Evolutionary conservation across 2,797 vertebrate species (phyloP), one percentile per base, ranked within the genome.

Genomic region (Iguana delicatissima): DNA sequence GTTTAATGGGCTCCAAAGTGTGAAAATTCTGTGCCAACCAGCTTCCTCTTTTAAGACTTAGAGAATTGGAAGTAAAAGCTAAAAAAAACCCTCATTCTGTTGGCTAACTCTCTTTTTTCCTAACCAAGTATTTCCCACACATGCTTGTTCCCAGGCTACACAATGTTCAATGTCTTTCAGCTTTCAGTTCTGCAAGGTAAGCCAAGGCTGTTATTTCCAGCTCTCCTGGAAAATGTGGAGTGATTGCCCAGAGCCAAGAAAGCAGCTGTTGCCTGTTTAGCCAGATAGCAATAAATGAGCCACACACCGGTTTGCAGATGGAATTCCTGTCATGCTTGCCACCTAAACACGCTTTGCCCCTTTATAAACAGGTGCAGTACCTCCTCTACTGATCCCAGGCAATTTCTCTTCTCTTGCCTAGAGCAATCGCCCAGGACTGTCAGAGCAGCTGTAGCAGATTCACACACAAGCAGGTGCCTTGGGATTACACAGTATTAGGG

Each of bases 241-340:
- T 35, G 59, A 91, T 84, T 80, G 90, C 81, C 35, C 57, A 80
- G 50, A 69, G 90, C 85, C 74, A 57, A 73, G 10, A 84, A 88
- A 91, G 64, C 90, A 91, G 73, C 81, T 84, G 90, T 55, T 84
- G 82, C 81, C 74, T 84, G 52, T 69, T 59, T 84, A 84, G 32
- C 73, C 35, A 59, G 62, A 88, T 24, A 84, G 73, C 50, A 84
- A 46, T 46, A 79, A 88, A 80, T 83, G 62, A 80, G 73, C 35
- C 59, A 72, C 86, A 80, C 79, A 84, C 69, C 69, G 72, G 55
- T 84, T 86, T n/a, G 35, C 81, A 88, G 86, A 84, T 29, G 46
- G 62, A 74, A 26, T 77, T 38, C 16, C 87, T 72, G 67, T 69
- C 62, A 67, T 35, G 81, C 69, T 76, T 52, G 24, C 57, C 85